phyloP scores from a whole-genome alignment of 2,797 vertebrate species.

The Margarornis squamiger region DNA sequence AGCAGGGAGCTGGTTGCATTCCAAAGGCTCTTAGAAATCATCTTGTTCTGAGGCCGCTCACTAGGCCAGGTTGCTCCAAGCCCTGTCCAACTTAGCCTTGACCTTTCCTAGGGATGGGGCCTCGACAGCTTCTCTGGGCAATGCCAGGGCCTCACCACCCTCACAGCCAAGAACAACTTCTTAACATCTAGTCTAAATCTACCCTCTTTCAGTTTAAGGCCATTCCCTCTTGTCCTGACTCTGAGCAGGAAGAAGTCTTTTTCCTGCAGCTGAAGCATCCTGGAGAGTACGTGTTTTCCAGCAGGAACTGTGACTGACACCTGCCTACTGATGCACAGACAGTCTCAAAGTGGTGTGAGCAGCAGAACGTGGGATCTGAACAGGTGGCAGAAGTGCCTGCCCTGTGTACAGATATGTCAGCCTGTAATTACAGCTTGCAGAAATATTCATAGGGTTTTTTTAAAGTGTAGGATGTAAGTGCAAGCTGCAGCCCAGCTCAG shows the following conservation, averaged over 20 bases:
- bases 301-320: neutral
- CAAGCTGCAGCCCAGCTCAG: neutral
- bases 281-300: neutral
- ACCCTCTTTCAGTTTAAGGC: neutral
- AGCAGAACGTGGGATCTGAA: neutral
- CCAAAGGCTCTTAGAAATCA: neutral
- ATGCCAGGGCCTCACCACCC: neutral
- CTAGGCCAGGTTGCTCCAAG: neutral
- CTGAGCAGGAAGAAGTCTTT: neutral
- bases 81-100: neutral
- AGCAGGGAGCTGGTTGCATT: neutral
- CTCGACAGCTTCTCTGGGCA: neutral
- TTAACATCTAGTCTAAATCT: neutral
- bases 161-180: neutral
- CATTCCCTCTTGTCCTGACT: neutral
- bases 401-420: accelerated
- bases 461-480: neutral
- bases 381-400: neutral
- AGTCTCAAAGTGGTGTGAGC: neutral
- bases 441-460: neutral
- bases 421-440: neutral
- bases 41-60: neutral
- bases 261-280: neutral
- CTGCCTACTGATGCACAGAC: neutral
- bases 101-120: neutral